These are phyloP conservation scores for Phragmatobia fuliginosa DNA, from an alignment of 2,888 invertebrate genomes.

Conservation along the genomic window DNA sequence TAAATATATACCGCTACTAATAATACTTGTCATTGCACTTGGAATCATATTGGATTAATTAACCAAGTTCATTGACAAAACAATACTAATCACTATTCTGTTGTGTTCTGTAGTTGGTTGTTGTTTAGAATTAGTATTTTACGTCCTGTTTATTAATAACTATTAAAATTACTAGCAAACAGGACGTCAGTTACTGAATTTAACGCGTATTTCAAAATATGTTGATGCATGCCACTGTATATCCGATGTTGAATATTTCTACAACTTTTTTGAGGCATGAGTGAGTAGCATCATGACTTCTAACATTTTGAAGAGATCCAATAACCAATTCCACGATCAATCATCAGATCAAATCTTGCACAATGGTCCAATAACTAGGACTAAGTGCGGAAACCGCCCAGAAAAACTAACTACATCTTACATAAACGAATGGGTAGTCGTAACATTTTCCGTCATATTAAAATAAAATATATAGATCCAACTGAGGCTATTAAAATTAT, in stretches of 20 bases:
- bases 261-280: neutral
- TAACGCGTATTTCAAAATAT: neutral
- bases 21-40: constrained; percentile 2
- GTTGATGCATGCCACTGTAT: neutral
- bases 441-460: too few species aligned
- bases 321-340: neutral
- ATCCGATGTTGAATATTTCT: neutral
- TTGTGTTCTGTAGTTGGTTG: neutral
- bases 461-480: too few species aligned
- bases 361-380: too few species aligned
- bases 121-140: constrained; percentile 9
- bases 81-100: neutral
- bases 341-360: too few species aligned
- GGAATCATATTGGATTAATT: neutral
- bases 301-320: neutral
- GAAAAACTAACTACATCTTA: too few species aligned
- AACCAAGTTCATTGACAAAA: neutral
- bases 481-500: too few species aligned
- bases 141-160: neutral
- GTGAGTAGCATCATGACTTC: neutral
- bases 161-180: constrained; percentile 3
- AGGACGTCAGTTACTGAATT: constrained; percentile 2
- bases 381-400: too few species aligned
- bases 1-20: constrained; percentile 2
- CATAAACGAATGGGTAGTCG: too few species aligned